A percentile compares a stretch with the other conserved stretches of the same genome.
Conservation (phyloP, 2,797 vertebrate species). For the Siniperca undulata region DNA sequence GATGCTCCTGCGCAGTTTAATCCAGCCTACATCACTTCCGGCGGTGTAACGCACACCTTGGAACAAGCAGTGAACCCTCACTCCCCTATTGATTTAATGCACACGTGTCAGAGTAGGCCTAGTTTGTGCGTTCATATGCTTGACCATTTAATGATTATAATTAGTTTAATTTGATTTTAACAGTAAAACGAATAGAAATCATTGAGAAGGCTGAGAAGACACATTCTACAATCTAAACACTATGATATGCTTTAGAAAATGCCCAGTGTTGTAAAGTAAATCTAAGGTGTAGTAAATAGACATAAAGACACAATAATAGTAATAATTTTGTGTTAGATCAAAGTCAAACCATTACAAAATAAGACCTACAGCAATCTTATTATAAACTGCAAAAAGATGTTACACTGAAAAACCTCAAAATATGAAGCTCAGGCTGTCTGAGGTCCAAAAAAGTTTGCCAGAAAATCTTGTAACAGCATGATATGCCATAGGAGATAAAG, state of each 20-base stretch:
- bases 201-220: too few relatives aligned
- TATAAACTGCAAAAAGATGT: not conserved
- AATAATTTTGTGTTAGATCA: not conserved
- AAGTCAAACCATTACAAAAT: too few relatives aligned
- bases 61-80: not conserved
- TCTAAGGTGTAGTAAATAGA: not conserved
- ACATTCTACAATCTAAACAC: not conserved
- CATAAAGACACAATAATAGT: not conserved
- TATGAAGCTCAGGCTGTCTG: not conserved
- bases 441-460: not conserved
- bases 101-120: not conserved
- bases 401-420: not conserved
- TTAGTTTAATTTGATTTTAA: not conserved
- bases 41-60: not conserved
- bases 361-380: not conserved
- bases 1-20: conserved; percentile 24
- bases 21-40: conserved; percentile 61
- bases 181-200: not conserved
- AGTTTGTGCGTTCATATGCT: not conserved
- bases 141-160: not conserved
- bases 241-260: not conserved
- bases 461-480: not conserved
- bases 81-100: accelerated
- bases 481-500: not conserved
- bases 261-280: not conserved